A percentile compares a stretch with the other conserved stretches of the same genome.
Evolutionary conservation across 1,140 invertebrate genomes (phyloP).

Genomic region (Catajapyx aquilonaris): DNA sequence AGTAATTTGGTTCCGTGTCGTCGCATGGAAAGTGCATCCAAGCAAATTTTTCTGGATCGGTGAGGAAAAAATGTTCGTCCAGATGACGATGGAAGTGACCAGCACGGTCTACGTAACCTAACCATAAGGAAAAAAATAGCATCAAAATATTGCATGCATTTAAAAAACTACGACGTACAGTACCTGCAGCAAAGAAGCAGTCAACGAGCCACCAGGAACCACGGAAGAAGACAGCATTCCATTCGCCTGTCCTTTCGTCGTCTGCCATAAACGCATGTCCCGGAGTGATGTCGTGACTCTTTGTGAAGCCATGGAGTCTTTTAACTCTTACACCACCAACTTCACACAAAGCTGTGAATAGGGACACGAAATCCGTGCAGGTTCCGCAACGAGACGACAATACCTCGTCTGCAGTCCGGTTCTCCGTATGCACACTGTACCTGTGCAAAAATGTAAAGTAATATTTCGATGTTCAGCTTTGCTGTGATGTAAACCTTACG

Average conservation of each 20-base stretch:
- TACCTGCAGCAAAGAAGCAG: constrained; percentile 29
- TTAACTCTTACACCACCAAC: constrained; percentile 16
- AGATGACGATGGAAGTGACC: constrained; percentile 14
- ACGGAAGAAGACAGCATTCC: constrained; percentile 22
- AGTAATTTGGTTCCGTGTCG: constrained; percentile 16
- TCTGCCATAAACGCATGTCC: constrained; percentile 16
- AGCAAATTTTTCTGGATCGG: constrained; percentile 29
- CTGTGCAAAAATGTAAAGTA: too few species aligned
- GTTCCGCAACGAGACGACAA: constrained; percentile 16
- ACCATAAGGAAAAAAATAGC: constrained; percentile 1
- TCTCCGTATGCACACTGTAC: too few species aligned
- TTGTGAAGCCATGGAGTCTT: constrained; percentile 19
- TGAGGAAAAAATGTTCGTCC: constrained; percentile 25
- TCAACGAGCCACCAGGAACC: constrained; percentile 22
- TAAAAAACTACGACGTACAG: too few species aligned
- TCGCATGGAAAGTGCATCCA: constrained; percentile 30
- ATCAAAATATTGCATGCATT: too few species aligned
- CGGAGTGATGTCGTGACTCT: constrained; percentile 16
- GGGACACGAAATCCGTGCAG: constrained; percentile 17
- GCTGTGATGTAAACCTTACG: too few species aligned
- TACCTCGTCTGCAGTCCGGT: too few species aligned
- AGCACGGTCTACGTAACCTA: constrained; percentile 18
- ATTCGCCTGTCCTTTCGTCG: constrained; percentile 17
- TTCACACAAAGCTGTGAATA: constrained; percentile 18
- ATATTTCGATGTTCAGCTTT: too few species aligned